Percentiles rank a stretch among this genome's conserved stretches.
phyloP scores from a whole-genome alignment of 2,797 vertebrate species.

The Morelia viridis region DNA sequence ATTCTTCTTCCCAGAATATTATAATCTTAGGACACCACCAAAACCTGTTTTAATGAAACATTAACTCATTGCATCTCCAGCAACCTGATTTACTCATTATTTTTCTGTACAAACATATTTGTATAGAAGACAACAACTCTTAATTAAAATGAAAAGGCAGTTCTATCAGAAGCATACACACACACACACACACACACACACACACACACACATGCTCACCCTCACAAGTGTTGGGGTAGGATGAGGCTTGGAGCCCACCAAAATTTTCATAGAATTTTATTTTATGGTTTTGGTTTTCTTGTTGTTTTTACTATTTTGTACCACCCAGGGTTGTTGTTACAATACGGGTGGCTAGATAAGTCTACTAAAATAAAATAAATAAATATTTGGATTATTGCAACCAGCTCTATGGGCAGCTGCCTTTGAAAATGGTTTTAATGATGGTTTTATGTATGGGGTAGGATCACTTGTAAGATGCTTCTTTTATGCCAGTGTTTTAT shows the following conservation, averaged over 20 bases:
- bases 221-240: too few relatives aligned
- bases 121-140: neutral
- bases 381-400: neutral
- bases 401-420: neutral
- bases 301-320: too few relatives aligned
- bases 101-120: neutral
- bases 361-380: neutral
- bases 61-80: too few relatives aligned
- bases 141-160: neutral
- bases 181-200: too few relatives aligned
- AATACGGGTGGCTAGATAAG: neutral
- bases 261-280: too few relatives aligned
- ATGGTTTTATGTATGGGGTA: neutral
- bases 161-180: neutral
- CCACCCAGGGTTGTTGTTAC: neutral
- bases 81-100: too few relatives aligned
- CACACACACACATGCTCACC: too few relatives aligned
- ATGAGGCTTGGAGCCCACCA: too few relatives aligned
- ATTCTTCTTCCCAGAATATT: neutral
- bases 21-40: neutral
- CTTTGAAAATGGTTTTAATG: neutral
- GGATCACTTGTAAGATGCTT: too few relatives aligned
- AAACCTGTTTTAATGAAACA: too few relatives aligned
- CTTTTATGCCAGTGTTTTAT: neutral
- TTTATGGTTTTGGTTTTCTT: too few relatives aligned